Base-by-base conservation (phyloP, 2,888 invertebrate genomes). In the Auanema freiburgensis region DNA sequence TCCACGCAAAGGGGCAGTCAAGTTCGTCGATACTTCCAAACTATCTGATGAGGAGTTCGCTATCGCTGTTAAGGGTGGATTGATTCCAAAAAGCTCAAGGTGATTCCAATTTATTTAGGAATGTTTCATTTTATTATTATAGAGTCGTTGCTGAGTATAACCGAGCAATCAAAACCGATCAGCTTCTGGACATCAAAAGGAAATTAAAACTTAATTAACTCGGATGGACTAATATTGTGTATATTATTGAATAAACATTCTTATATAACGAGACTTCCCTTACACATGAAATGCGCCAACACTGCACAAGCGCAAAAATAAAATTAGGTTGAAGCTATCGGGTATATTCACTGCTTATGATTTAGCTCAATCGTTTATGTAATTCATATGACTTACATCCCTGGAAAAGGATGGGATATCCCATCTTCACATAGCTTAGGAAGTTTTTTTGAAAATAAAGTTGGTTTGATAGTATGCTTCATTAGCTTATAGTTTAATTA, bases 21-120 rank as follows among this genome's bases (percentile, higher is more conserved):
- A 64, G 49, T 71, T 71, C 55, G 61, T 71, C 14, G 71, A 71
- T 46, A 71, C 71, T 11, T 66, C 71, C 6, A 46, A 57, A 18
- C 33, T 71, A 51, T 60, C 65, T 5, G 71, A 67, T 54, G 55
- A 64, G 5, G 71, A 71, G 56, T 67, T 57, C 18, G 56, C 41
- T 1, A 46, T 71, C 54, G 71, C 71, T 0, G 11, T 53, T 16
- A 67, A 71, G 18, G 71, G 67, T 25, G 71, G 71, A 1, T 50
- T 67, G 1, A 64, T 71, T 21, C 60, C 69, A 1, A 66, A 66
- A 41, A 69, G 33, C 33, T 33, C 33, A 8, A 33, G 33, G 33
- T 33, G 33, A 5, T 33, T 33, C 8, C 33, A 3, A 5, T 33
- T 33, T 8, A 33, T 33, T n/a, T 43, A 43, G 46, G 3, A 46